These are phyloP conservation scores for Caenorhabditis tropicalis DNA, from an alignment of 1,140 invertebrate genomes.

Conservation along the genomic window DNA sequence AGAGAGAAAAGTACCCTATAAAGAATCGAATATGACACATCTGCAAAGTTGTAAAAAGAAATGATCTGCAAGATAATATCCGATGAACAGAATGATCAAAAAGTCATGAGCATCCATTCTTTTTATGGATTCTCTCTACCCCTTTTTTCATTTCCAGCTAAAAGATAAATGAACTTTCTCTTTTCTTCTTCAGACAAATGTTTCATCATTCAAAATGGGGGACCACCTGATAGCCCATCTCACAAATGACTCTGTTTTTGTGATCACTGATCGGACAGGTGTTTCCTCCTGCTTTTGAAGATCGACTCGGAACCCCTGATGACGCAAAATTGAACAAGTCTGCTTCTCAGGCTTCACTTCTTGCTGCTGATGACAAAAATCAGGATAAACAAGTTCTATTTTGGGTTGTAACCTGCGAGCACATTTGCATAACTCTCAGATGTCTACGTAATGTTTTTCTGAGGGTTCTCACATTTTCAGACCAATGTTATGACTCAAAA, in stretches of 20 bases:
- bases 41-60: too few relatives aligned
- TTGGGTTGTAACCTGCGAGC: not conserved
- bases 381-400: conserved; percentile 23
- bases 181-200: not conserved
- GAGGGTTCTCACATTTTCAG: not conserved
- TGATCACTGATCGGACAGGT: conserved; percentile 30
- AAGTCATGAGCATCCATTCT: not conserved
- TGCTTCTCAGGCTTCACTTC: too few relatives aligned
- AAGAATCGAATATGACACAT: too few relatives aligned
- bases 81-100: not conserved
- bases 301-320: conserved; percentile 1
- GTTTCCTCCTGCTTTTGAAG: not conserved
- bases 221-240: not conserved
- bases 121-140: not conserved
- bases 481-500: not conserved
- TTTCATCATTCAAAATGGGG: not conserved
- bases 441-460: not conserved
- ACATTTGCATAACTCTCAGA: not conserved
- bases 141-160: not conserved
- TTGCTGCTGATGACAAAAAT: too few relatives aligned
- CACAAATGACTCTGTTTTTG: conserved; percentile 24
- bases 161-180: not conserved
- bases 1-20: too few relatives aligned
- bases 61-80: not conserved
- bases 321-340: not conserved